These are phyloP conservation scores for Harpalus rubripes DNA, from an alignment of 2,888 invertebrate species.

Conservation along the genomic window DNA sequence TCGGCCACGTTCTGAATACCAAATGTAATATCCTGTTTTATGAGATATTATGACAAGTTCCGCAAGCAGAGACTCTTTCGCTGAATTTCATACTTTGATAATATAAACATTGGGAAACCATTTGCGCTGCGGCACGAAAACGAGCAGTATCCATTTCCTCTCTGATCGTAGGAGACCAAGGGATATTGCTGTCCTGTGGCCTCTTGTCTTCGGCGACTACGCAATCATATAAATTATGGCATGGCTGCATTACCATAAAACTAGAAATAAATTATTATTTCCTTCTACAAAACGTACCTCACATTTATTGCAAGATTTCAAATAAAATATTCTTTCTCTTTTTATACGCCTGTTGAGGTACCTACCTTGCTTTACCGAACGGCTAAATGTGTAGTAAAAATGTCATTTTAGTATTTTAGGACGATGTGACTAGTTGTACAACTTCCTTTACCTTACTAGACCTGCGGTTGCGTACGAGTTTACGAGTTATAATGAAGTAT, in stretches of 20 bases:
- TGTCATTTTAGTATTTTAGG: no score
- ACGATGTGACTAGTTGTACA: no score
- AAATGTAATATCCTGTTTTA: slow-evolving; percentile 66
- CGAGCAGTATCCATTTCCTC: slow-evolving; percentile 51
- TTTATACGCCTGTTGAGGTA: background rate
- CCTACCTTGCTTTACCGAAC: background rate
- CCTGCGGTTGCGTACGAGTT: no score
- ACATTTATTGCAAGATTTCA: background rate
- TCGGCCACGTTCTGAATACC: slow-evolving; percentile 61
- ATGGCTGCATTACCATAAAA: slow-evolving; percentile 37
- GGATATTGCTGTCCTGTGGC: slow-evolving; percentile 49
- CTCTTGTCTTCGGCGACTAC: slow-evolving; percentile 35
- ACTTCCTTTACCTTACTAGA: no score
- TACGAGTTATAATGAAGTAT: no score
- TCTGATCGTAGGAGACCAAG: slow-evolving; percentile 6
- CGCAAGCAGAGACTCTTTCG: slow-evolving; percentile 59
- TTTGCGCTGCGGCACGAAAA: slow-evolving; percentile 42
- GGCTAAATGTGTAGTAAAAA: no score
- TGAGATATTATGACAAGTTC: slow-evolving; percentile 65
- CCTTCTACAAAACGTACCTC: background rate
- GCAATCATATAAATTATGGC: slow-evolving; percentile 27
- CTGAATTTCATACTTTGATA: slow-evolving; percentile 57
- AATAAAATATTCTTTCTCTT: background rate
- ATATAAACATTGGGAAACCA: slow-evolving; percentile 63
- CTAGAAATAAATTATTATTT: slow-evolving; percentile 18